These are phyloP conservation scores for Exephanes ischioxanthus DNA, from an alignment of 2,888 invertebrate genomes.

Conservation along the genomic window DNA sequence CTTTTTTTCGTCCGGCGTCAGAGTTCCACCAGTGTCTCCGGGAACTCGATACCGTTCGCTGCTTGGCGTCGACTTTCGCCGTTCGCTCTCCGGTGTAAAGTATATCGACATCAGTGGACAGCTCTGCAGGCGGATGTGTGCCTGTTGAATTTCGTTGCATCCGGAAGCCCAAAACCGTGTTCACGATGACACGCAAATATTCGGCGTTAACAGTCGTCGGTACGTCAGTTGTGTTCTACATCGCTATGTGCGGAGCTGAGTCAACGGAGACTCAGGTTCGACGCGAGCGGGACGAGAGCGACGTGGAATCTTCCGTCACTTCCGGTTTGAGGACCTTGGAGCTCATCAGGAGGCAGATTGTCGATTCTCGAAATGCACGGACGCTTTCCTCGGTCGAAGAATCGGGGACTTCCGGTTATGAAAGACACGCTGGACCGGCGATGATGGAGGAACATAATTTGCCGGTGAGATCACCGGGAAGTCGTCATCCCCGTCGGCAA, in stretches of 20 bases:
- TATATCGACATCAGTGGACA: background rate
- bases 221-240: background rate
- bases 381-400: background rate
- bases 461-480: background rate
- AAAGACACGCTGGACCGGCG: background rate
- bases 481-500: slow-evolving; percentile 52
- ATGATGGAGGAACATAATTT: background rate
- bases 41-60: slow-evolving; percentile 71
- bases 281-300: background rate
- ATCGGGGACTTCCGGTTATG: background rate
- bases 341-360: slow-evolving; percentile 24
- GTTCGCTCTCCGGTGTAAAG: background rate
- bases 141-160: background rate
- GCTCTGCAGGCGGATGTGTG: slow-evolving; percentile 9
- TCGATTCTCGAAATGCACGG: slow-evolving; percentile 23
- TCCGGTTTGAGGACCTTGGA: slow-evolving; percentile 51
- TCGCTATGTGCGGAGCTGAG: slow-evolving; percentile 8
- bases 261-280: background rate
- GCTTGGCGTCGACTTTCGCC: slow-evolving; percentile 43
- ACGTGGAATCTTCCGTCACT: slow-evolving; percentile 26
- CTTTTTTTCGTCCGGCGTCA: slow-evolving; percentile 73
- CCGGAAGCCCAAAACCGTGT: background rate
- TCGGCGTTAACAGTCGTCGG: background rate
- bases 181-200: slow-evolving; percentile 15
- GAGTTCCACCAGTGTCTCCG: slow-evolving; percentile 67